phyloP scores from a whole-genome alignment of 2,797 vertebrate species.

The Hyperoplus immaculatus region DNA sequence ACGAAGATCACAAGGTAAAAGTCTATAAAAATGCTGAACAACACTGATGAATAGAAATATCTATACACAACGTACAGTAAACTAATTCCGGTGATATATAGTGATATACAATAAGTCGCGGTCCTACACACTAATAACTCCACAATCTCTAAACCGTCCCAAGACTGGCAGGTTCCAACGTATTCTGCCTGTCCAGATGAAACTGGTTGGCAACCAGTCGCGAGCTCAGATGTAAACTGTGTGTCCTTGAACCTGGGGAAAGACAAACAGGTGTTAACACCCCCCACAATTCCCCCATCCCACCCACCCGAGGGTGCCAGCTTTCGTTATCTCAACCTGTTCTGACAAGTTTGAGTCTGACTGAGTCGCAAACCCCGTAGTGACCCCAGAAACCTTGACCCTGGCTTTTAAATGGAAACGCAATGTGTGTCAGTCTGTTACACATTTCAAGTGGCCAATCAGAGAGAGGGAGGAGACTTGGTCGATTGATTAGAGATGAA shows the following conservation, averaged over 20 bases:
- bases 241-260: constrained; percentile 79
- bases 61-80: background rate
- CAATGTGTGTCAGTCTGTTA: constrained; percentile 20
- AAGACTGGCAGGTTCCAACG: constrained; percentile 38
- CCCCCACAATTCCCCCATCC: background rate
- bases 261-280: constrained; percentile 74
- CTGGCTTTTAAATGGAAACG: constrained; percentile 19
- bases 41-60: constrained; percentile 8
- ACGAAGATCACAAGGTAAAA: background rate
- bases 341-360: constrained; percentile 70
- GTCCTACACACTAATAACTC: constrained; percentile 7
- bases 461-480: constrained; percentile 37
- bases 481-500: too few species aligned
- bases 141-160: constrained; percentile 19
- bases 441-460: constrained; percentile 37
- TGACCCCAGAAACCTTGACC: constrained; percentile 43
- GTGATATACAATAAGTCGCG: constrained; percentile 32
- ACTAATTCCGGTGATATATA: background rate
- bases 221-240: constrained; percentile 34
- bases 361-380: constrained; percentile 14
- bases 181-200: constrained; percentile 64
- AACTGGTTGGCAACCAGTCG: constrained; percentile 62
- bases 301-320: background rate
- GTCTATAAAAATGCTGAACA: constrained; percentile 6
- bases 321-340: constrained; percentile 72